phyloP scores from a whole-genome alignment of 2,113 vertebrate genomes.

The Isichthys henryi region DNA sequence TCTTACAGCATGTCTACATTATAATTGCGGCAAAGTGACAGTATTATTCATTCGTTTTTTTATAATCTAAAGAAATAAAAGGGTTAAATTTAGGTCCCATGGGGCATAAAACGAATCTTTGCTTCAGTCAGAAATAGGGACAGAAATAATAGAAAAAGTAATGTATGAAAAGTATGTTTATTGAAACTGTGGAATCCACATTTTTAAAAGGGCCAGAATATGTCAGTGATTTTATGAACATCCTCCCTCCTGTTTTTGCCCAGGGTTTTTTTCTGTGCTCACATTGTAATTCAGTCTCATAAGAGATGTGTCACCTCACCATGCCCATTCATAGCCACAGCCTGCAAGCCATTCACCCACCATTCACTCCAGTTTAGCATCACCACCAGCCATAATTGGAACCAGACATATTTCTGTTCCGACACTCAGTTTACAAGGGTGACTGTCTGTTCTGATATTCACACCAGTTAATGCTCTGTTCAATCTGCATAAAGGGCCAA shows the following conservation, averaged over 20 bases:
- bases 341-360: slow-evolving; percentile 47
- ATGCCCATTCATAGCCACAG: slow-evolving; percentile 38
- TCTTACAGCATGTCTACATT: not conserved
- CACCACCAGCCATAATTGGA: slow-evolving; percentile 70
- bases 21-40: not conserved
- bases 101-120: not conserved
- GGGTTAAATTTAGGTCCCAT: not conserved
- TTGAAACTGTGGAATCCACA: not conserved
- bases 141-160: not conserved
- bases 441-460: slow-evolving; percentile 76
- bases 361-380: slow-evolving; percentile 64
- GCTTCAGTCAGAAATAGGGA: not conserved
- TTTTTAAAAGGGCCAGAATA: not conserved
- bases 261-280: not conserved
- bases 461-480: slow-evolving; percentile 61
- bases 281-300: not conserved
- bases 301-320: slow-evolving; percentile 28
- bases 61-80: not conserved
- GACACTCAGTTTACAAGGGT: slow-evolving; percentile 65
- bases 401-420: slow-evolving; percentile 70
- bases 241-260: not conserved
- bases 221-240: not conserved
- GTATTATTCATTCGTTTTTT: not conserved
- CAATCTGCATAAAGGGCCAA: slow-evolving; percentile 49
- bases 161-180: not conserved